Base-by-base conservation (phyloP, 2,797 vertebrate genomes). In the Chelidonichthys spinosus region DNA sequence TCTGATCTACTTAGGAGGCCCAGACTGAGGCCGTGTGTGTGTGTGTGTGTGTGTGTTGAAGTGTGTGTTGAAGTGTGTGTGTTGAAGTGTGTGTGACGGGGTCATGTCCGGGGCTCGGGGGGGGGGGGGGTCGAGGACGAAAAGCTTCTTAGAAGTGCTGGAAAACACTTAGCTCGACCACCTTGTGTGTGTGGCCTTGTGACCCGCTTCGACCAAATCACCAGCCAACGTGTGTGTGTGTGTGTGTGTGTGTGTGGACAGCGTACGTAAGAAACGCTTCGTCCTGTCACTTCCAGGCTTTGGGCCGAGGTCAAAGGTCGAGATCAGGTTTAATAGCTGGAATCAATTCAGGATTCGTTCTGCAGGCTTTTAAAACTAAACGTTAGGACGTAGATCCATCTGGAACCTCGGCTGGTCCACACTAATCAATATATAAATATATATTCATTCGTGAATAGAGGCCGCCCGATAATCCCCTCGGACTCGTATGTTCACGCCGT, bases 1-100 rank as follows among this genome's bases (percentile, higher is more conserved):
- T 90, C 90, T 91, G 88, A 93, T 92, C 90, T 88, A 85, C 86
- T 92, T 92, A 92, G 65, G 85, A 87, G 89, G 89, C 86, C 83
- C 69, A 47, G 40, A 11, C 53, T 25, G 25, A 17, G 46, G 4
- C n/a, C 32, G 59, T 60, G 84, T 63, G 72, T 42, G 61, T 62
- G 73, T 63, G 66, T 63, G 78, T 85, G 69, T 81, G 58, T 76
- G 66, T 75, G 76, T 61, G 68, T 25, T 25, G 25, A 25, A 25
- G 25, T 60, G 78, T 53, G 66, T n/a, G 69, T 77, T n/a, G n/a
- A n/a, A n/a, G 74, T 74, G 63, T 67, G 77, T 65, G 71, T 72
- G 72, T 78, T 76, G 53, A 81, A 67, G 83, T 83, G 83, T 87
- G 90, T 84, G 86, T 74, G 84, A 82, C 70, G 76, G 86, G 90